Conservation (phyloP, 2,113 vertebrate species). For the Carassius gibelio region DNA sequence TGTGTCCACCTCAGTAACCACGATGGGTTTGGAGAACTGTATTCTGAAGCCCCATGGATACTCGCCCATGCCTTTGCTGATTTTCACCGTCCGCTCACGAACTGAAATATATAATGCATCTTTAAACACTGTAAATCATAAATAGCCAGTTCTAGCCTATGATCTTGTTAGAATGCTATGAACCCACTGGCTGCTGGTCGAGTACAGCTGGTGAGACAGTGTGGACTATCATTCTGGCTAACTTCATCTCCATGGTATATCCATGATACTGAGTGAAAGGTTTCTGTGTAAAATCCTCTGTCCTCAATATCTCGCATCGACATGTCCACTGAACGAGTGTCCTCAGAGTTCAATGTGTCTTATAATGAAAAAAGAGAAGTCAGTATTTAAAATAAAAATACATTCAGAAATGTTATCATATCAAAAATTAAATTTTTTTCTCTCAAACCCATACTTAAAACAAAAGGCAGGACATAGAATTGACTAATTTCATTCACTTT, state of each 20-base stretch:
- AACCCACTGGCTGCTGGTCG: constrained; percentile 80
- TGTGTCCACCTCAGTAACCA: constrained; percentile 92
- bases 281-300: constrained; percentile 88
- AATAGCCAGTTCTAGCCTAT: neutral
- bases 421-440: too few species aligned
- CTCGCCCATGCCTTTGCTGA: constrained; percentile 83
- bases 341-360: constrained; percentile 81
- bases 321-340: constrained; percentile 79
- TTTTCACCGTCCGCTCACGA: constrained; percentile 85
- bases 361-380: neutral
- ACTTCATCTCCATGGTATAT: constrained; percentile 84
- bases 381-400: neutral
- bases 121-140: neutral
- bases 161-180: neutral
- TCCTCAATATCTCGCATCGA: constrained; percentile 76
- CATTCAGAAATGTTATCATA: neutral
- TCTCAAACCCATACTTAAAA: too few species aligned
- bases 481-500: too few species aligned
- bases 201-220: constrained; percentile 77
- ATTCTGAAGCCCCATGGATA: constrained; percentile 93
- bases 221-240: constrained; percentile 71
- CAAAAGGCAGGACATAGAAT: too few species aligned
- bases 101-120: constrained; percentile 69
- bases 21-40: constrained; percentile 90
- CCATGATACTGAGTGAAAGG: constrained; percentile 88